Evolutionary conservation across 2,113 vertebrate species (phyloP).

Genomic region (Amazona guildingii): DNA sequence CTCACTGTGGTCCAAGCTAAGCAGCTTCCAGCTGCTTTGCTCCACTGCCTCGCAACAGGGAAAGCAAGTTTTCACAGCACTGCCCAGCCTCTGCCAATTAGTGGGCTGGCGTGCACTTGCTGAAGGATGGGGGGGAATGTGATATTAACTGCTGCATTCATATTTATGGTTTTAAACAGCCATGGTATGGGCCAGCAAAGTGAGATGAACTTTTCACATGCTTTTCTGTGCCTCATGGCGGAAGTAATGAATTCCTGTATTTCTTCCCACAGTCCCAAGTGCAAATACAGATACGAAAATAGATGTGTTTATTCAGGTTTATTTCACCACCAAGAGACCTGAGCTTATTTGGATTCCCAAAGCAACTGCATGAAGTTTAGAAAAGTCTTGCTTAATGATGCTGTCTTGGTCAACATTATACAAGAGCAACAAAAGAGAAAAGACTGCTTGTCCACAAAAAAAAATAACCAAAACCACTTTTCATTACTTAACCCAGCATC

Average conservation of each 20-base stretch:
- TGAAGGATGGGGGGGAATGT: background rate
- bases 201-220: background rate
- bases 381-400: background rate
- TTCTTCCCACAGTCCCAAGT: slow-evolving; percentile 14
- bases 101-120: background rate
- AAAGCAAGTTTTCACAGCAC: background rate
- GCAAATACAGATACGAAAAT: slow-evolving; percentile 23
- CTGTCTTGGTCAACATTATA: background rate
- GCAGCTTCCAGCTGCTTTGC: slow-evolving; percentile 36
- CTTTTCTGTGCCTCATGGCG: background rate
- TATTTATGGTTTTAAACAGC: background rate
- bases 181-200: background rate
- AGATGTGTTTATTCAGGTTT: slow-evolving; percentile 14
- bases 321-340: background rate
- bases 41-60: background rate
- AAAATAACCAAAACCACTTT: background rate
- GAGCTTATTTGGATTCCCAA: slow-evolving; percentile 14
- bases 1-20: background rate
- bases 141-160: background rate
- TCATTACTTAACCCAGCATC: background rate
- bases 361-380: background rate
- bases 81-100: background rate
- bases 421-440: background rate
- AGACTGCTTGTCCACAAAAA: background rate
- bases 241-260: slow-evolving; percentile 10